Evolutionary conservation across 2,113 vertebrate genomes (phyloP).

Genomic region (Pimephales promelas): DNA sequence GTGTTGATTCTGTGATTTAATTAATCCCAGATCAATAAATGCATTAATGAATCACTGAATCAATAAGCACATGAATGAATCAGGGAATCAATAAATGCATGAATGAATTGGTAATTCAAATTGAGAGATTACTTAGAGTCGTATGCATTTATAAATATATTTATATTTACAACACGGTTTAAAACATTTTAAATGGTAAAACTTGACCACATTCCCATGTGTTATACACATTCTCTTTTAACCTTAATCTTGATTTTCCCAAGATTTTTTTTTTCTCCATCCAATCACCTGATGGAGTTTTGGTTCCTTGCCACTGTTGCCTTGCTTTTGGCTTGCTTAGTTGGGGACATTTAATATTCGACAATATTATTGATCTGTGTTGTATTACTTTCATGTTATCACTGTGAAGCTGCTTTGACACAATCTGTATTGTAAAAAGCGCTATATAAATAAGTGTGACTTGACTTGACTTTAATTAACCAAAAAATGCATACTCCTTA

Average conservation of each 20-base stretch:
- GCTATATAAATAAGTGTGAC: too few relatives aligned
- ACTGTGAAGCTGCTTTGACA: too few relatives aligned
- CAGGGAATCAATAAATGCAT: background rate
- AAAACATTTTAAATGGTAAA: background rate
- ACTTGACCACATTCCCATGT: too few relatives aligned
- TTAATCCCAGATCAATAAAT: background rate
- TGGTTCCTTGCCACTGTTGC: too few relatives aligned
- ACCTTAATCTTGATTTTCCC: background rate
- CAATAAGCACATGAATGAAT: background rate
- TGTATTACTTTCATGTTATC: too few relatives aligned
- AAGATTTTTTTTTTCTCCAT: too few relatives aligned
- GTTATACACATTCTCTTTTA: background rate
- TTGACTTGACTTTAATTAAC: background rate
- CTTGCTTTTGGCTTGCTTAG: too few relatives aligned
- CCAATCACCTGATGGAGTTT: too few relatives aligned
- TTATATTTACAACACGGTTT: background rate
- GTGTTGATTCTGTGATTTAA: too few relatives aligned
- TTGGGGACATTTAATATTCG: too few relatives aligned
- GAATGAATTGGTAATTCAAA: background rate
- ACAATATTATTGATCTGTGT: too few relatives aligned
- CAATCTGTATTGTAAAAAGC: too few relatives aligned
- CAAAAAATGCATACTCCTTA: background rate
- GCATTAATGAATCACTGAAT: background rate
- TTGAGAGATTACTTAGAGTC: background rate
- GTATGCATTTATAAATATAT: background rate